Base-by-base conservation (phyloP, 2,888 invertebrate species). In the Acleris literana region DNA sequence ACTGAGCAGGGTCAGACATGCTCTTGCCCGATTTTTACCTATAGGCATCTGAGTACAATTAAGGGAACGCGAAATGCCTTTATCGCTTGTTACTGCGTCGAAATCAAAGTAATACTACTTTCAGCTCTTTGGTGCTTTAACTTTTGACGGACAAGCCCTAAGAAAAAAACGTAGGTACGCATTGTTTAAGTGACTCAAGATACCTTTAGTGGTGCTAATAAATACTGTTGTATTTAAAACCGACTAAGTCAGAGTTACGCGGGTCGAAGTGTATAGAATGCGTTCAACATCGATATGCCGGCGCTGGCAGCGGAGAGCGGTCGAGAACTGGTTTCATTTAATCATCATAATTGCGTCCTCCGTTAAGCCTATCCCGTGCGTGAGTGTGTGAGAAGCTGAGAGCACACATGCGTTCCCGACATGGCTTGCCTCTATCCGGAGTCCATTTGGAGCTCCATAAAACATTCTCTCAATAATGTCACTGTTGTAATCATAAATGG, bases 311-410 rank as follows among this genome's bases (percentile, higher is more conserved):
- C 79, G 79, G 72, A 78, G 81, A 77, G 79, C 80, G 82, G 70
- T 77, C 76, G 74, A 82, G 83, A 90, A 91, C 92, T 89, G 88
- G 92, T 91, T 91, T 86, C 82, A 82, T 87, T 87, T 89, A 90
- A 92, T 90, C 91, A 90, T 90, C 87, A 88, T 90, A 90, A 91
- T 91, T 91, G 90, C 88, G 86, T 86, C 88, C 88, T 85, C 89
- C 88, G 89, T 87, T 88, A 88, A 89, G 82, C 83, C 85, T 85
- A 85, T 84, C 83, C 81, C 81, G 78, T 74, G 79, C 75, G 74
- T 70, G 75, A 77, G 74, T 78, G 79, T 76, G 76, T 74, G 73
- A 76, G 33, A 33, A 9, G 33, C 33, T 25, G 33, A 33, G 74
- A 75, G 75, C 74, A 74, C 78, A 76, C 76, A 80, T 70, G 73